Conservation (phyloP, 2,797 vertebrate genomes). For the Pseudochirops cupreus region DNA sequence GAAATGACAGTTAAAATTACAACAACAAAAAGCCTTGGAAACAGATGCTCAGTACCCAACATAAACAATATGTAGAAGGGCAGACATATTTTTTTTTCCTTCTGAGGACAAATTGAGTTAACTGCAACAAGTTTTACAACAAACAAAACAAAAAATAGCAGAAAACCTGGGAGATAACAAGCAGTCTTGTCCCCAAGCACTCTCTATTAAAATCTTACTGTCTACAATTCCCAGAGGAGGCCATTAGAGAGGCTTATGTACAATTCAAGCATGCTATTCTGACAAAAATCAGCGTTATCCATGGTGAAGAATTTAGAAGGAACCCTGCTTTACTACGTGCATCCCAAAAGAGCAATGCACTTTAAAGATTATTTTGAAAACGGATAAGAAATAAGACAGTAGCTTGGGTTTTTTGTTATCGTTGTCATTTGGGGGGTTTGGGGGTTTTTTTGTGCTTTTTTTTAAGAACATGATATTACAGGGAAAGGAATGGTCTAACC, state of each 20-base stretch:
- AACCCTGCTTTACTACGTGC: not conserved
- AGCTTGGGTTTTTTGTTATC: not conserved
- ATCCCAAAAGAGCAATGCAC: too few relatives aligned
- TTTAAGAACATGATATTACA: slow-evolving; percentile 11
- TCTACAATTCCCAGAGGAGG: not conserved
- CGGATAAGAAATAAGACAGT: not conserved
- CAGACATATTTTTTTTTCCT: not conserved
- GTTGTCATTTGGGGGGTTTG: not conserved
- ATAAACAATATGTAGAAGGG: not conserved
- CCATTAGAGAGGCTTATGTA: not conserved
- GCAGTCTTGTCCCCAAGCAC: not conserved
- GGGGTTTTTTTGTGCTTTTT: not conserved
- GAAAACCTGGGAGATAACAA: not conserved
- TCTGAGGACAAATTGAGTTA: not conserved
- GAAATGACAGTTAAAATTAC: not conserved
- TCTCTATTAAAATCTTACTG: not conserved
- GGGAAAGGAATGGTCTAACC: not conserved
- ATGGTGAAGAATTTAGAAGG: not conserved
- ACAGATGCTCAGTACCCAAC: not conserved
- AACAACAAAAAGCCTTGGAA: not conserved
- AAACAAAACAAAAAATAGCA: not conserved
- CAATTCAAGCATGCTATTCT: not conserved
- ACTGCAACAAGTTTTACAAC: slow-evolving; percentile 2
- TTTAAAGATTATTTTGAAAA: slow-evolving; percentile 1
- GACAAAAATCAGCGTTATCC: not conserved